Evolutionary conservation across 2,113 vertebrate species (phyloP).

Genomic region (Osmerus eperlanus): DNA sequence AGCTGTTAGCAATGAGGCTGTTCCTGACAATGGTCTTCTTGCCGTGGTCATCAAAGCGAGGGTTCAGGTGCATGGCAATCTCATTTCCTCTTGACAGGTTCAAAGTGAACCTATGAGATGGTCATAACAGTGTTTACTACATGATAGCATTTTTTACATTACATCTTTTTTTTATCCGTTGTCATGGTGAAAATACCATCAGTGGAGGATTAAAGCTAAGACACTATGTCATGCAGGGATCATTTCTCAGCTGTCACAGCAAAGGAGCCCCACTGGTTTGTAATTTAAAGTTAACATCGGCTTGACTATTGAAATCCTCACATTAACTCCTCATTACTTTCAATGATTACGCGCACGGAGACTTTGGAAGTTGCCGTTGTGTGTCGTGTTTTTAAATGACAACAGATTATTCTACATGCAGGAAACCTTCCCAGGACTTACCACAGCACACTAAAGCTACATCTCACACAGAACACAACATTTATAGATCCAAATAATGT

Average conservation of each 20-base stretch:
- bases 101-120: conserved; percentile 38
- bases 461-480: no score
- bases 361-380: no score
- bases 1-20: conserved; percentile 21
- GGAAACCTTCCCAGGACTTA: background rate
- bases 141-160: background rate
- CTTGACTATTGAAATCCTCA: background rate
- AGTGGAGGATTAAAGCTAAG: background rate
- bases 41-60: conserved; percentile 40
- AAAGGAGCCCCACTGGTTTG: background rate
- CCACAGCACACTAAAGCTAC: no score
- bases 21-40: conserved; percentile 44
- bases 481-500: no score
- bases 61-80: conserved; percentile 51
- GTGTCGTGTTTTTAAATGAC: no score
- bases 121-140: background rate
- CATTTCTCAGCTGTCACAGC: background rate
- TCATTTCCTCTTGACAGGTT: conserved; percentile 38
- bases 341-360: no score
- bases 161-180: background rate
- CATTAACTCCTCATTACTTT: background rate
- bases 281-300: background rate
- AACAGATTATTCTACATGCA: background rate
- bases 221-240: background rate
- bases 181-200: background rate